Percentiles rank a stretch among this genome's conserved stretches.
These are phyloP conservation scores for Lates japonicus DNA, from an alignment of 2,797 vertebrate genomes.

Conservation along the genomic window DNA sequence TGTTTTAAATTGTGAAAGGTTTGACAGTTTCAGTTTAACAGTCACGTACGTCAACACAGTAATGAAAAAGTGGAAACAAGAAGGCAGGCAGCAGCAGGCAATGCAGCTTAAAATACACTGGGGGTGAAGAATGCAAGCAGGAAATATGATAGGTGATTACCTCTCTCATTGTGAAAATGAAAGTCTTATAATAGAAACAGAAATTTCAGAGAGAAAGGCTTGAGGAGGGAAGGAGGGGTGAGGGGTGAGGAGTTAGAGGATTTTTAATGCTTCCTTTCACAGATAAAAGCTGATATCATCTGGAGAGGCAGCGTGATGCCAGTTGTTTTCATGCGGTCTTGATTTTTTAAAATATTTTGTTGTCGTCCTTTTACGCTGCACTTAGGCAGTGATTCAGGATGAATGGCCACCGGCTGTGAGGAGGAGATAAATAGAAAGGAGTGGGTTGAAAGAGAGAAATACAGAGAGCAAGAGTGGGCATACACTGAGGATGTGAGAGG, in stretches of 20 bases:
- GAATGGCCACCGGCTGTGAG: constrained; percentile 51
- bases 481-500: constrained; percentile 8
- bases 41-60: constrained; percentile 19
- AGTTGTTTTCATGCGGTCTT: constrained; percentile 46
- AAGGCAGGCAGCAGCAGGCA: constrained; percentile 21
- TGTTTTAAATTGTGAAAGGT: background rate
- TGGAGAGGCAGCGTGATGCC: constrained; percentile 39
- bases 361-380: constrained; percentile 23
- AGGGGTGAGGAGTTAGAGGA: constrained; percentile 30
- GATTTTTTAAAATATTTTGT: constrained; percentile 12
- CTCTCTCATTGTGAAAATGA: constrained; percentile 55
- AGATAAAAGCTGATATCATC: constrained; percentile 64
- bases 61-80: constrained; percentile 39
- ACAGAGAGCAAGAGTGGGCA: constrained; percentile 11
- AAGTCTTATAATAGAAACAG: constrained; percentile 58
- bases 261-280: constrained; percentile 56
- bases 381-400: constrained; percentile 38
- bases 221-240: background rate
- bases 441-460: constrained; percentile 33
- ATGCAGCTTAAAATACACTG: constrained; percentile 50
- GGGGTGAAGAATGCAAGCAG: constrained; percentile 43
- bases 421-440: constrained; percentile 51
- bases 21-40: constrained; percentile 34
- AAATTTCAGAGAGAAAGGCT: constrained; percentile 31
- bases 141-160: constrained; percentile 61